Evolutionary conservation across 2,113 vertebrate species (phyloP).

Genomic region (Scopus umbretta): DNA sequence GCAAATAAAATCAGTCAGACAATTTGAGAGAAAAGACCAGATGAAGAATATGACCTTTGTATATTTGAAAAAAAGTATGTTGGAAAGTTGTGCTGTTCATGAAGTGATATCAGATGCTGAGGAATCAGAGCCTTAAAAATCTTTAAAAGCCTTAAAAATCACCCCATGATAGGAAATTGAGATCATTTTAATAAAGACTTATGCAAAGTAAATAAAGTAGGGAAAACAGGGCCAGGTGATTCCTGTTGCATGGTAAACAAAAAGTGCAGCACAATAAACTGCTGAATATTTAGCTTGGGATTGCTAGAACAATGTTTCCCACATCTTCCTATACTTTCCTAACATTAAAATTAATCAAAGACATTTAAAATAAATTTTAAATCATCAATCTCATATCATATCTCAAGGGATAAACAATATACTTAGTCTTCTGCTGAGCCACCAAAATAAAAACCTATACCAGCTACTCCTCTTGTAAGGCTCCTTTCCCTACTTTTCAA

Average conservation of each 20-base stretch:
- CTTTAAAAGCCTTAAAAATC: background rate
- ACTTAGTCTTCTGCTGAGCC: background rate
- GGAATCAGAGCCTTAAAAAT: background rate
- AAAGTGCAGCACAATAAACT: background rate
- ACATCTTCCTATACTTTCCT: background rate
- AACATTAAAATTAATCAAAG: background rate
- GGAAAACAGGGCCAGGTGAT: background rate
- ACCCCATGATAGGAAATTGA: background rate
- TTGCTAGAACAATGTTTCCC: background rate
- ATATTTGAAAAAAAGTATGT: background rate
- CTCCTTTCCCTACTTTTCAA: background rate
- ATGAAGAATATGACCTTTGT: background rate
- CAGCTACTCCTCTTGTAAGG: background rate
- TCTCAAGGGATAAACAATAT: background rate
- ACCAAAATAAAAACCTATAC: background rate
- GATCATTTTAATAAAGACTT: background rate
- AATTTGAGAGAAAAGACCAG: background rate
- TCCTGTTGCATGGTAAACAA: background rate
- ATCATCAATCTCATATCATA: background rate
- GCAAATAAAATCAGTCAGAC: slow-evolving; percentile 2
- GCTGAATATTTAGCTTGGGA: background rate
- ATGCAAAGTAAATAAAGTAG: background rate
- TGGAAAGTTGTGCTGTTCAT: background rate
- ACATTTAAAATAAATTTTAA: background rate
- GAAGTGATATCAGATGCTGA: slow-evolving; percentile 14